Evolutionary conservation across 2,113 vertebrate genomes (phyloP).

Genomic region (Sylvia atricapilla): DNA sequence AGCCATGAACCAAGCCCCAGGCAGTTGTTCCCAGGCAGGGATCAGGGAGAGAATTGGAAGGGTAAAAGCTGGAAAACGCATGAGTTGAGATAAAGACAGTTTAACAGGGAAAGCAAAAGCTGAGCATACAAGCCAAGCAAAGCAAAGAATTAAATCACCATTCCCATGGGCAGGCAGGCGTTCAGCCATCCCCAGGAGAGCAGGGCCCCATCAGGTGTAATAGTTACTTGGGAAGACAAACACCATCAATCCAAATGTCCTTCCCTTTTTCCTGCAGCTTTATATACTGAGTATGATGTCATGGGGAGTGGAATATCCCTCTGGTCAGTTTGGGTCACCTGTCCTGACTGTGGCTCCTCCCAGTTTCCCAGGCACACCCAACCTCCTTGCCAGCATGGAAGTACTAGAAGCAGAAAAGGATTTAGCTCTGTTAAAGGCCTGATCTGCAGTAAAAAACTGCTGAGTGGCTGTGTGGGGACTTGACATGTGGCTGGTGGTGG

Average conservation of each 20-base stretch:
- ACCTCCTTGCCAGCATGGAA: not conserved
- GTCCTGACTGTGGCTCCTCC: not conserved
- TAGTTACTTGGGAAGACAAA: not conserved
- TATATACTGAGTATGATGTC: not conserved
- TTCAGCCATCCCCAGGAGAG: not conserved
- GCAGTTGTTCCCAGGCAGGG: not conserved
- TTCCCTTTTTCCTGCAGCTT: not conserved
- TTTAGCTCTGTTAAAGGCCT: not conserved
- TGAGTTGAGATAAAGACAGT: not conserved
- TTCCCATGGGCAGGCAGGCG: not conserved
- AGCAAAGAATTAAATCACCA: not conserved
- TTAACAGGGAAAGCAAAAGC: not conserved
- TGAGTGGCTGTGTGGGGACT: rapidly evolving
- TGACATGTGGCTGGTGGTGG: rapidly evolving
- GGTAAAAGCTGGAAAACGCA: not conserved
- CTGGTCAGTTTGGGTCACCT: not conserved
- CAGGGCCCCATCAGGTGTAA: rapidly evolving
- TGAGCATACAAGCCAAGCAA: not conserved
- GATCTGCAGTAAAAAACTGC: not conserved
- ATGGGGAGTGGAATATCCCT: not conserved
- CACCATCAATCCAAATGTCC: not conserved
- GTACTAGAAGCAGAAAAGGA: not conserved
- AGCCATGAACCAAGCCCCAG: not conserved
- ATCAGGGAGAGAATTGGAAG: not conserved
- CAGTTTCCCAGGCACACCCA: not conserved